Base-by-base conservation (phyloP, 2,113 vertebrate genomes). In the Piprites chloris region DNA sequence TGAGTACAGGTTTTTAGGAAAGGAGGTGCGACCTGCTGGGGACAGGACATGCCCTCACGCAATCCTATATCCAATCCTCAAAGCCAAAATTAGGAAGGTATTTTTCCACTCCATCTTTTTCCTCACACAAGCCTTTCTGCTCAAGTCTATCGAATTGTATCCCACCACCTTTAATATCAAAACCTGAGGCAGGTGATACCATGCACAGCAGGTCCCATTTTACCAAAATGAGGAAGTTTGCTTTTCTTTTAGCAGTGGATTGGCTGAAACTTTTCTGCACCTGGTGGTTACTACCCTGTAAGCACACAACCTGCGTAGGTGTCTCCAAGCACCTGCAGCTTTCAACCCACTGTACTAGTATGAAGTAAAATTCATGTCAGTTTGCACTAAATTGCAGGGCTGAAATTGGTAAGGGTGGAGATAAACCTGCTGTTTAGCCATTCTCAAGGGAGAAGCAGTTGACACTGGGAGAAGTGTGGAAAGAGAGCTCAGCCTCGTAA, bases 11-110 rank as follows among this genome's bases (percentile, higher is more conserved):
- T 85, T 15, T 78, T 75, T n/a, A 71, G 35, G 39, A 10, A 41
- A 62, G 27, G 26, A 90, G 24, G 6, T 28, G 26, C 0, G 0
- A 49, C 46, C 46, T 74, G 14, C 37, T 0, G 0, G 44, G 12
- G 19, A 46, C 19, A 53, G 58, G 47, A 53, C 2, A 0, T 62
- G 68, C 33, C 42, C 5, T 66, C 37, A 3, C 4, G 4, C 39
- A 52, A 11, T 62, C 53, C 39, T 59, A 11, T 17, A 49, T 20
- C 33, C 2, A 4, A 9, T 50, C 47, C 39, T 72, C 22, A 53
- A 73, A 53, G 41, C 21, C 28, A 26, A 41, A 82, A 87, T 82
- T 32, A 72, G 20, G 39, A 42, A 41, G 22, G 12, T 22, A 24
- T 77, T 74, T 86, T 61, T 87, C 49, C 33, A 56, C 56, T 44